Percentiles rank a stretch among this genome's conserved stretches.
Conservation (phyloP, 2,888 invertebrate genomes). For the Phorcus lineatus region DNA sequence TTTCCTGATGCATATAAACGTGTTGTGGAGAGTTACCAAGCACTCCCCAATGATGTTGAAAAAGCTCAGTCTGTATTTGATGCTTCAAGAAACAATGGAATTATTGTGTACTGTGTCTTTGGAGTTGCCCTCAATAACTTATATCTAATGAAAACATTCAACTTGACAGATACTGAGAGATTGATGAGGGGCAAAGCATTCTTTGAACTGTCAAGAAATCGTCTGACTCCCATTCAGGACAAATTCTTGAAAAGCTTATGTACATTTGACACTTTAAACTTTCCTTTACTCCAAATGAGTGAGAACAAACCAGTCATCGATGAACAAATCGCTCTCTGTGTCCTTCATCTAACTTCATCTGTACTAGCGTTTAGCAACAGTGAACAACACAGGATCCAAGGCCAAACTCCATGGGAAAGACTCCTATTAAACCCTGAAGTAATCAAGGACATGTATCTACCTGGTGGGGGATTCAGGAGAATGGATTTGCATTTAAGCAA, state of each 20-base stretch:
- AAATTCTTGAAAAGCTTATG: not conserved
- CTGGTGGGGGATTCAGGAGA: not conserved
- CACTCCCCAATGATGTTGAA: not conserved
- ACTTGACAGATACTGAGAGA: conserved; percentile 12
- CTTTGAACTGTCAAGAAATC: not conserved
- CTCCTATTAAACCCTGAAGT: not conserved
- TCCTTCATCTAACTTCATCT: conserved; percentile 29
- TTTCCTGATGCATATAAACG: not conserved
- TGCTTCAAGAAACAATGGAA: not conserved
- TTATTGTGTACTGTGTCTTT: not conserved
- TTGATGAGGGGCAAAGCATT: not conserved
- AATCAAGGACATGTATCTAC: not conserved
- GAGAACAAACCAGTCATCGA: conserved; percentile 8
- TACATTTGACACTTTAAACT: conserved; percentile 24
- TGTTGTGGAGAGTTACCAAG: not conserved
- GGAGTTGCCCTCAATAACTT: conserved; percentile 1
- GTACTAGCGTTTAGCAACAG: not conserved
- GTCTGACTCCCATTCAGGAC: not conserved
- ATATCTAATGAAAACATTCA: not conserved
- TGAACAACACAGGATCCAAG: not conserved
- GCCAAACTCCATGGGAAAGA: not conserved
- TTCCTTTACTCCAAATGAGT: conserved; percentile 18
- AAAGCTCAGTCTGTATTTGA: not conserved
- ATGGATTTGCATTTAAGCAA: not conserved
- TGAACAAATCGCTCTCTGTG: conserved; percentile 26